Evolutionary conservation across 1,140 invertebrate genomes (phyloP), one percentile per base, ranked within the genome.

Genomic region (Colletes gigas): DNA sequence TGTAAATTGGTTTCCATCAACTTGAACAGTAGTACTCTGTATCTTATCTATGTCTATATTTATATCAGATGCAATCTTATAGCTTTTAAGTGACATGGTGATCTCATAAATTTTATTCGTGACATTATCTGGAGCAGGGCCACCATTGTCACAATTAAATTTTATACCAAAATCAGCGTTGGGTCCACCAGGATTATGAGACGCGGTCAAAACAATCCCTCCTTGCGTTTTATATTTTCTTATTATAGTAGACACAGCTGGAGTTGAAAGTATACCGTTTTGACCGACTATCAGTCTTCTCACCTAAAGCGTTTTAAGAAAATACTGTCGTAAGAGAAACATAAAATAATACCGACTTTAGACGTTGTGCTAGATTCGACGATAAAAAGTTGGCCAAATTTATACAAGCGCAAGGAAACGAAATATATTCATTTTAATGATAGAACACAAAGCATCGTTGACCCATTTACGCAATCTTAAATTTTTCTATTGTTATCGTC

Each of bases 111-210:
- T 99, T 79, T 96, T 95, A 89, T 99, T 96, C 1, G 98, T 99
- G 21, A 98, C 96, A 65, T 93, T 93, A 92, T 99, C 98, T 0
- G 98, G 98, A 12, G 99, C 98, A 21, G 99, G 98, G 3, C 97
- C 99, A 86, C 99, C 99, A 94, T 99, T 99, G 69, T 96, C 95
- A 84, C 96, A 98, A 93, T 99, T 99, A 91, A 98, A 99, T 93
- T 99, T 99, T 87, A 99, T 99, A 57, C 99, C 99, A 94, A 99
- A 99, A 94, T 99, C 99, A 84, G 97, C 97, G 91, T 99, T 95
- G 6, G 98, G 97, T 63, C 99, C 99, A 82, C 99, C 99, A 41
- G 99, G 99, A 94, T 99, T 99, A 92, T 99, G 99, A 68, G 98
- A 99, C 0, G 99, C 99, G 21, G 99, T 99, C 19, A 99, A 94